Base-by-base conservation (phyloP, 1,140 invertebrate species). In the Oreohelix idahoensis region DNA sequence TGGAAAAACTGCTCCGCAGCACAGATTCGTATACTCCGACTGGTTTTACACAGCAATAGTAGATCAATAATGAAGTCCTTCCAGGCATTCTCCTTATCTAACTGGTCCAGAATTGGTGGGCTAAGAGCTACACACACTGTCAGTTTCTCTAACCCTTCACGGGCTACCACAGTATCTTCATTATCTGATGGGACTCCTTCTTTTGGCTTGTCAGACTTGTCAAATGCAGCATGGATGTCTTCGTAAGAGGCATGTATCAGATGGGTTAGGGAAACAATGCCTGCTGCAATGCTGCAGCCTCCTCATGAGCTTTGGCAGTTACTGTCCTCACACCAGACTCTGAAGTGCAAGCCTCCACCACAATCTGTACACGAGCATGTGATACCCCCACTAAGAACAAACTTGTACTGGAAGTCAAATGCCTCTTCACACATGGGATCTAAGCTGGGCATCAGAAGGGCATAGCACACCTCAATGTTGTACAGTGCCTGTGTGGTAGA, bases 101-200 rank as follows among this genome's bases (percentile, higher is more conserved):
- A 91, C 26, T 94, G 94, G 83, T 97, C 96, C 71, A 98, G 92
- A 76, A 95, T 95, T 71, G 95, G 94, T 11, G 96, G 96, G 93
- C 97, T 97, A 15, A 98, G 93, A 39, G 97, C 95, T 88, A 98
- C 94, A 86, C 96, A 96, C 79, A 98, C 94, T n/a, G 97, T 97
- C 70, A 99, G 93, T 39, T 97, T 95, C 93, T 99, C 97, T 87
- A 99, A 93, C 36, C 97, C 96, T 93, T 99, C 97, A 88, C 96
- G 96, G 89, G 97, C 97, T 86, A 98, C 95, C 90, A 93, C 85
- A 88, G 92, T 88, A 79, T 93, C 92, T 82, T 93, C 92, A 45
- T 83, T 76, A 70, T 92, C 92, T 35, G 88, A 84, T 73, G 88
- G 87, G 38, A 83, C 66, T 20, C 38, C 73, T 42, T 88, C 87